Percentiles rank a stretch among this genome's conserved stretches.
phyloP scores from a whole-genome alignment of 1,140 invertebrate genomes.

The Drosophila fuyamai region DNA sequence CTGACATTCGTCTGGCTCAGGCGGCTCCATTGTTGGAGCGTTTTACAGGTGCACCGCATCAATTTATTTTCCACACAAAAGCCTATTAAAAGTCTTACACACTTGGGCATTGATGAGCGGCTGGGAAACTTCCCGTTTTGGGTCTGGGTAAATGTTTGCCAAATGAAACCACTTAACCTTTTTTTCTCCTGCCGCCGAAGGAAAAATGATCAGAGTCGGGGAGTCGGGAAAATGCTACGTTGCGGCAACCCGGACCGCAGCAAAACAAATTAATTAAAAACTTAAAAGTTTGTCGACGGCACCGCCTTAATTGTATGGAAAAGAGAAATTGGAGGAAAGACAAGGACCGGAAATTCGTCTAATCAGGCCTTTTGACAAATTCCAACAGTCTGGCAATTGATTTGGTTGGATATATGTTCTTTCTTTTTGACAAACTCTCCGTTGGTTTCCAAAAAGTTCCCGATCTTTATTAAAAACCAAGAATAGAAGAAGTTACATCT shows the following conservation, averaged over 20 bases:
- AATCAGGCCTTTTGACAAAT: slow-evolving; percentile 16
- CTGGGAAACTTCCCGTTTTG: slow-evolving; percentile 22
- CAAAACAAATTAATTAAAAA: slow-evolving; percentile 81
- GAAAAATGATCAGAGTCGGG: slow-evolving; percentile 58
- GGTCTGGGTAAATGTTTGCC: slow-evolving; percentile 74
- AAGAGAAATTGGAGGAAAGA: slow-evolving; percentile 2
- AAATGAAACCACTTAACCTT: slow-evolving; percentile 82
- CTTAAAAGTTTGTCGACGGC: slow-evolving; percentile 67
- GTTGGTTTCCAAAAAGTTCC: too few relatives aligned
- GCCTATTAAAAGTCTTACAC: slow-evolving; percentile 78
- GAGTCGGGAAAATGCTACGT: slow-evolving; percentile 15
- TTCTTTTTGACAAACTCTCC: background rate
- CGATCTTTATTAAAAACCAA: too few relatives aligned
- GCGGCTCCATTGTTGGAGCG: slow-evolving; percentile 54
- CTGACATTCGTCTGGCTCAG: slow-evolving; percentile 33
- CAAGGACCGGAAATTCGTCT: slow-evolving; percentile 10
- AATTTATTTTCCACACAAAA: slow-evolving; percentile 83
- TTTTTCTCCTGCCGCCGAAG: slow-evolving; percentile 42
- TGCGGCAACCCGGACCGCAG: slow-evolving; percentile 48
- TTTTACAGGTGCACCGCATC: slow-evolving; percentile 80
- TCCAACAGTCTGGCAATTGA: slow-evolving; percentile 15
- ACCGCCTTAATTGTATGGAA: slow-evolving; percentile 29
- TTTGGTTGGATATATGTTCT: slow-evolving; percentile 2
- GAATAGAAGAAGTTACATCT: too few relatives aligned
- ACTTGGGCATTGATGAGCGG: slow-evolving; percentile 63